Conservation (phyloP, 2,797 vertebrate genomes). For the Phrynocephalus guinanensis region DNA sequence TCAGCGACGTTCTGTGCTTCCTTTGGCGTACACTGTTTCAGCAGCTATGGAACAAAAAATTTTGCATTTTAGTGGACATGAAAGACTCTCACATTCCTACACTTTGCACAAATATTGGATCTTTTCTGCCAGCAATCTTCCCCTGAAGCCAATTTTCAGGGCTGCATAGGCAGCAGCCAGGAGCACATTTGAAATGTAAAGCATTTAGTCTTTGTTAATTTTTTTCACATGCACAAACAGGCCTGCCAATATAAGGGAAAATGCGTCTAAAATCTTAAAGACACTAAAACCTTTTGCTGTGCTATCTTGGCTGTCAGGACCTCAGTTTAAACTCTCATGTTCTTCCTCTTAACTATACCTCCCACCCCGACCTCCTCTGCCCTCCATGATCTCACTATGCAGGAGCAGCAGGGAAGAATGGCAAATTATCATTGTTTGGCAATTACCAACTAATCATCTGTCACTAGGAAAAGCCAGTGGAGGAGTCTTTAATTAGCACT, state of each 20-base stretch:
- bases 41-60: no score
- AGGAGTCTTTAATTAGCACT: conserved; percentile 60
- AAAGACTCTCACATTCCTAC: no score
- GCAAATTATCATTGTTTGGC: conserved; percentile 49
- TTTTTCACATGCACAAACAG: background rate
- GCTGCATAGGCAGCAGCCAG: no score
- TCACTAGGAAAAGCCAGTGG: conserved; percentile 42
- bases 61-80: no score
- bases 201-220: no score
- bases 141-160: no score
- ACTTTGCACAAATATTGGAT: no score
- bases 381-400: conserved; percentile 67
- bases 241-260: background rate
- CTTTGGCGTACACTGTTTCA: no score
- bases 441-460: conserved; percentile 59
- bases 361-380: conserved; percentile 35
- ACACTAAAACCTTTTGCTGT: background rate
- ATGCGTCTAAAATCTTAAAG: no score
- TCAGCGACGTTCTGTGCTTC: no score
- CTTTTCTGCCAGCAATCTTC: no score
- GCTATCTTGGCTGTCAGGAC: background rate
- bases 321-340: conserved; percentile 22
- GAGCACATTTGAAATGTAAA: no score
- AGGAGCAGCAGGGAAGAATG: conserved; percentile 35
- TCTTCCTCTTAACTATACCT: background rate